Evolutionary conservation across 2,888 invertebrate genomes (phyloP).

Genomic region (Argyresthia goedartella): DNA sequence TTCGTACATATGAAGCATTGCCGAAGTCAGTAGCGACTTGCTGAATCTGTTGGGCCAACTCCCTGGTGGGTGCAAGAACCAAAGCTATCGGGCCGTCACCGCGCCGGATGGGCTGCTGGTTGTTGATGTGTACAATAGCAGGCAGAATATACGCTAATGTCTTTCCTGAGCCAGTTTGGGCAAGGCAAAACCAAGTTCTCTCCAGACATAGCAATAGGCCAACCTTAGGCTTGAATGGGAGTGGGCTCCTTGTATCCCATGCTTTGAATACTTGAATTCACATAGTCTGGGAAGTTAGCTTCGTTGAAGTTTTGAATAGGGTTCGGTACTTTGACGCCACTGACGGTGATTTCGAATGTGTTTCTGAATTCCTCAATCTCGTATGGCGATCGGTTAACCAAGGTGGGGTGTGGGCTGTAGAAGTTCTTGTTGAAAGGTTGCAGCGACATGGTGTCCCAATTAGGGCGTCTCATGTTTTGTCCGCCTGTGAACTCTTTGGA

Average conservation of each 20-base stretch:
- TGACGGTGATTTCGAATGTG: conserved; percentile 79
- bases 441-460: conserved; percentile 64
- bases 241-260: conserved; percentile 83
- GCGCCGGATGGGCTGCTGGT: conserved; percentile 79
- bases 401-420: conserved; percentile 79
- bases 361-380: conserved; percentile 79
- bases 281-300: conserved; percentile 82
- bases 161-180: conserved; percentile 87
- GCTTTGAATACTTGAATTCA: conserved; percentile 72
- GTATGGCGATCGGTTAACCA: conserved; percentile 70
- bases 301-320: conserved; percentile 86
- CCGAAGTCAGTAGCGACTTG: conserved; percentile 88
- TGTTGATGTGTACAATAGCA: conserved; percentile 88
- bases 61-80: conserved; percentile 84
- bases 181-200: conserved; percentile 87
- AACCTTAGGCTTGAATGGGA: conserved; percentile 87
- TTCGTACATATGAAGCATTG: conserved; percentile 79
- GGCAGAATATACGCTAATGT: conserved; percentile 85
- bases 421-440: conserved; percentile 87
- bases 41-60: conserved; percentile 85
- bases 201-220: conserved; percentile 89
- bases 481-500: conserved; percentile 61
- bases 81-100: conserved; percentile 90
- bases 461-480: conserved; percentile 63
- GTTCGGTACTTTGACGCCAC: conserved; percentile 79